Base-by-base conservation (phyloP, 30 jellyfish, hydroid and myxozoan genomes). In the Cassiopea andromeda region DNA sequence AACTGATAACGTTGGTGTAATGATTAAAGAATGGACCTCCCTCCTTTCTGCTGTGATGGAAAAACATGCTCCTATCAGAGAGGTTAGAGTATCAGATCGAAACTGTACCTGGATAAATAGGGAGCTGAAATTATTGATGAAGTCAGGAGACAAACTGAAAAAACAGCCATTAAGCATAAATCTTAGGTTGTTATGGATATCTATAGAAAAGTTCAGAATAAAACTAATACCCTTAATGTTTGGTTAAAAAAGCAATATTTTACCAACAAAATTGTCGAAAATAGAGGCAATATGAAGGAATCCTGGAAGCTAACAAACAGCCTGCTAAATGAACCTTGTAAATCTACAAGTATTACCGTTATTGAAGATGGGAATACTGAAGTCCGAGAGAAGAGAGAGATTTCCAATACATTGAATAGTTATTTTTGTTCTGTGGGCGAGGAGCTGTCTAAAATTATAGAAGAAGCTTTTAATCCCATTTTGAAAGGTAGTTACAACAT, bases 271-370 rank as follows among this genome's bases (percentile, higher is more conserved):
- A 67, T 82, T 13, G 43, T 49, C 46, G 83, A 46, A 60, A 1
- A 57, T 67, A 12, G 64, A 47, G 91, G 91, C 57, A 82, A 82
- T 84, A 82, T 82, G 82, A 66, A 82, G 49, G 85, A 82, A 66
- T 67, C 83, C 10, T 64, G 91, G 72, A 82, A 82, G 83, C 46
- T 72, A 60, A 82, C 64, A 6, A 48, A 77, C 27, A 75, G 46
- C 17, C 77, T 77, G 5, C 86, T 77, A 7, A 77, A 46, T 46
- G 64, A 82, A 27, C 38, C 38, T 27, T 27, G 38, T 27, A 27
- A 27, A 27, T 27, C 38, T 27, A 27, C 38, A 27, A 27, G 38
- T 27, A 27, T 27, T 27, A 27, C 38, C 38, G 38, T 27, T 27
- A 27, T 27, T 27, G 0, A 27, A 27, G 38, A 27, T 27, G 38